Evolutionary conservation across 1,140 invertebrate species (phyloP).

Genomic region (Pseudomyrmex gracilis): DNA sequence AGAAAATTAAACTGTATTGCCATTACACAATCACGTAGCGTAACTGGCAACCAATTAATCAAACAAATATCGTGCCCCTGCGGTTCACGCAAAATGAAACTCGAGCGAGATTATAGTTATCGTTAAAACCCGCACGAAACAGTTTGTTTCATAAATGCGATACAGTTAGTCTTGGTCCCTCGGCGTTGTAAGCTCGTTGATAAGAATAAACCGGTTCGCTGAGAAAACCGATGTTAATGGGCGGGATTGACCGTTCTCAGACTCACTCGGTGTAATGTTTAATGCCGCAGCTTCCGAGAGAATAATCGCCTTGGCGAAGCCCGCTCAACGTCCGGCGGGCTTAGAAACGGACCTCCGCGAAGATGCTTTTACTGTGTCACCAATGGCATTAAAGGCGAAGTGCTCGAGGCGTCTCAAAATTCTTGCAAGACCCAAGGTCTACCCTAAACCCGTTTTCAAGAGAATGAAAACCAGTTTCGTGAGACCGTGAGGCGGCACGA

Average conservation of each 20-base stretch:
- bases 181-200: constrained; percentile 5
- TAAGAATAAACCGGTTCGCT: constrained; percentile 16
- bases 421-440: constrained; percentile 76
- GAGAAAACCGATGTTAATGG: constrained; percentile 14
- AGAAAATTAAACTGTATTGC: constrained; percentile 29
- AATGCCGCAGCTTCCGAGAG: constrained; percentile 74
- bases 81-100: constrained; percentile 36
- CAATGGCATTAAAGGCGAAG: constrained; percentile 76
- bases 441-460: constrained; percentile 25
- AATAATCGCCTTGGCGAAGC: constrained; percentile 72
- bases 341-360: constrained; percentile 79
- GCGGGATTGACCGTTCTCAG: constrained; percentile 2
- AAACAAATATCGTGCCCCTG: constrained; percentile 37
- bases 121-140: background rate
- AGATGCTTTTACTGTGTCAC: constrained; percentile 79
- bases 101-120: constrained; percentile 6
- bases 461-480: background rate
- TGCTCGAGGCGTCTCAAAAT: constrained; percentile 72
- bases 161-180: background rate
- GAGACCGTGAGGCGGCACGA: background rate
- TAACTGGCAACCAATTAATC: constrained; percentile 28
- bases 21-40: constrained; percentile 6
- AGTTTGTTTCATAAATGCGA: constrained; percentile 22
- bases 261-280: constrained; percentile 48
- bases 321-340: constrained; percentile 71